These are phyloP conservation scores for Lagorchestes hirsutus DNA, from an alignment of 2,797 vertebrate genomes.

Conservation along the genomic window DNA sequence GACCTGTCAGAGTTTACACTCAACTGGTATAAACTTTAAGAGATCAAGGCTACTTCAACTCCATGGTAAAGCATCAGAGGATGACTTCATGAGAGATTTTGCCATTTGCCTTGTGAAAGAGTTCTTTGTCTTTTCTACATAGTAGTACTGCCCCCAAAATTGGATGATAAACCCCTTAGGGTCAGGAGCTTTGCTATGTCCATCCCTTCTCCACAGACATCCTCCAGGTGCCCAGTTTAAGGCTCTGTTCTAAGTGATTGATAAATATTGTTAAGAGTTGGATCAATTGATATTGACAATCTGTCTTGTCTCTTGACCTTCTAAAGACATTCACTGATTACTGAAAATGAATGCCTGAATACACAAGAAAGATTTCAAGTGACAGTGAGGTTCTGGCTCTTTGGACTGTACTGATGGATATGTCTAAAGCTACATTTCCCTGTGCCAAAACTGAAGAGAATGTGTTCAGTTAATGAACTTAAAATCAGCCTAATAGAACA, in stretches of 20 bases:
- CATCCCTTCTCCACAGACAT: background rate
- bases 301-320: background rate
- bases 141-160: background rate
- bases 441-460: constrained; percentile 9
- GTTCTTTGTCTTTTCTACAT: background rate
- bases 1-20: background rate
- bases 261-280: background rate
- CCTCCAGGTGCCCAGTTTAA: background rate
- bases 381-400: background rate
- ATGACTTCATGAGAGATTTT: background rate
- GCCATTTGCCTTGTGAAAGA: background rate
- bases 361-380: background rate
- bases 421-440: background rate
- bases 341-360: background rate
- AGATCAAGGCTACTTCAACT: background rate
- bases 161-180: background rate
- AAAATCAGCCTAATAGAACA: background rate
- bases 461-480: constrained; percentile 40
- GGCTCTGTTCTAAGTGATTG: background rate
- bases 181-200: background rate
- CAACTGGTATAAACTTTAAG: background rate
- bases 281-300: background rate
- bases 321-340: background rate
- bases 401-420: background rate
- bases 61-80: background rate